phyloP scores from a whole-genome alignment of 2,797 vertebrate species.

The Uromys caudimaculatus region DNA sequence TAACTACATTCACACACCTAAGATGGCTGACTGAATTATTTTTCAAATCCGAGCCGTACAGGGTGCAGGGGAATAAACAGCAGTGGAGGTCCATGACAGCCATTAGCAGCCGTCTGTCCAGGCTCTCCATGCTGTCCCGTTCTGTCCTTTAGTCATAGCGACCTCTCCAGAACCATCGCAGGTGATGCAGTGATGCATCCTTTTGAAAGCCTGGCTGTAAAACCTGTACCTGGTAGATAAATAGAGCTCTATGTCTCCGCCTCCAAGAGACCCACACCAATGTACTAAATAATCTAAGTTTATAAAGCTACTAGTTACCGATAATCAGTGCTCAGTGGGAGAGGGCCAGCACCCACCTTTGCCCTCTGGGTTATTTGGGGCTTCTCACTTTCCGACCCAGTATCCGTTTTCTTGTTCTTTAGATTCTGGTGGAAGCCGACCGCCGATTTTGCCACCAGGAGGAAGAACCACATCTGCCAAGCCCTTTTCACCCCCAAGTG shows the following conservation, averaged over 20 bases:
- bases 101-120: neutral
- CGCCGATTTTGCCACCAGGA: constrained; percentile 92
- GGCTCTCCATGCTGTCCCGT: neutral
- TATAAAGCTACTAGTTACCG: neutral
- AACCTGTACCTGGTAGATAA: neutral
- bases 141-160: too few relatives aligned
- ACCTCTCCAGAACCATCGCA: neutral
- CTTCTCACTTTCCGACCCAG: neutral
- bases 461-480: constrained; percentile 89
- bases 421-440: constrained; percentile 91
- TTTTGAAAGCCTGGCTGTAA: neutral
- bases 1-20: constrained; percentile 11
- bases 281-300: neutral
- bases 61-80: neutral
- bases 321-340: neutral
- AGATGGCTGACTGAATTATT: neutral
- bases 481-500: constrained; percentile 87
- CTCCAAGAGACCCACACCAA: neutral
- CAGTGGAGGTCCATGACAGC: neutral
- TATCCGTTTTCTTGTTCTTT: constrained; percentile 59
- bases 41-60: constrained; percentile 11
- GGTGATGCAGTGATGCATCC: neutral
- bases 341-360: neutral
- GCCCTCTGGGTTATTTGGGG: neutral
- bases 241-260: neutral